Conservation (phyloP, 2,113 vertebrate species). For the Psilopsiagon aurifrons region DNA sequence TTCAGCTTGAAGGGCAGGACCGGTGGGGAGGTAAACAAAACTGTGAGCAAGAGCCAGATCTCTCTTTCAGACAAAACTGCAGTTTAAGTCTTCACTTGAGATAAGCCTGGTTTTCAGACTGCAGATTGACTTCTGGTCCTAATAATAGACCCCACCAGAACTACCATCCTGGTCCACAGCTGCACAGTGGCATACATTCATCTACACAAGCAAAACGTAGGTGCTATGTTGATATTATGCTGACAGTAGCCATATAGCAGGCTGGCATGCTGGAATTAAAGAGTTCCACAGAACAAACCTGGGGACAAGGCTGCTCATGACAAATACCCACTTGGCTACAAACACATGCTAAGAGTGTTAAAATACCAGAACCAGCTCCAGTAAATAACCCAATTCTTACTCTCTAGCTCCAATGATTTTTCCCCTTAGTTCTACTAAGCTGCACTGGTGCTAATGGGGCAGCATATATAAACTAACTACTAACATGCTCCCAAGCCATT, state of each 20-base stretch:
- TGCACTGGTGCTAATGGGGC: not conserved
- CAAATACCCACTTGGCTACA: not conserved
- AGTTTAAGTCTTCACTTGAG: not conserved
- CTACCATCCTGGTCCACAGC: not conserved
- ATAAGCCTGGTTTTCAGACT: not conserved
- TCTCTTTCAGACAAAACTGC: not conserved
- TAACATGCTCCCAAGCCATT: not conserved
- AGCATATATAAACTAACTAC: not conserved
- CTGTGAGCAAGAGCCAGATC: not conserved
- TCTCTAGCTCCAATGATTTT: not conserved
- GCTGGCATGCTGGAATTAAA: not conserved
- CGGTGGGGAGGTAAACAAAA: not conserved
- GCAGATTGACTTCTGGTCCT: not conserved
- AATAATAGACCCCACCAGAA: not conserved
- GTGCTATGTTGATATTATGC: accelerated
- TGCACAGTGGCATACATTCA: not conserved
- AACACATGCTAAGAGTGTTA: not conserved
- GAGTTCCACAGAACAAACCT: constrained; percentile 26
- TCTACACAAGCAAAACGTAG: not conserved
- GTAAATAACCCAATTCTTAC: not conserved
- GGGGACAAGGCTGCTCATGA: not conserved
- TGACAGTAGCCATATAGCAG: not conserved
- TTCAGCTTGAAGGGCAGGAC: not conserved
- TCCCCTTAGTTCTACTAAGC: not conserved
- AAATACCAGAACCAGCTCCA: not conserved